Percentiles rank a stretch among this genome's conserved stretches.
Conservation (phyloP, 2,888 invertebrate genomes). For the Lasioglossum villosulum region DNA sequence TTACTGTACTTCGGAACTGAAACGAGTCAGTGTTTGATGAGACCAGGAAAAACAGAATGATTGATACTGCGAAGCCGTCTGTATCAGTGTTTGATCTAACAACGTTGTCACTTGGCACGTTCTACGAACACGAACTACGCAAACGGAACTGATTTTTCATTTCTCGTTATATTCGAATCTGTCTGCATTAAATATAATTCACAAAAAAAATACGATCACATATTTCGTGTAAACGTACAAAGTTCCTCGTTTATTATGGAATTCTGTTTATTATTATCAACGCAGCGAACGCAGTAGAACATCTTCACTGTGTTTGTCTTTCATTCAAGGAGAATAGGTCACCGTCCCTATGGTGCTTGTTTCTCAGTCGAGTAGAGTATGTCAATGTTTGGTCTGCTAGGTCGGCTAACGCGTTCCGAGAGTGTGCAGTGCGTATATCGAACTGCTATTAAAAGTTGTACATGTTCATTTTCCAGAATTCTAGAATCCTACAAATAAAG, state of each 20-base stretch:
- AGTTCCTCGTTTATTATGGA: not conserved
- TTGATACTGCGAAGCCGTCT: not conserved
- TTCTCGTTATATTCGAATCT: not conserved
- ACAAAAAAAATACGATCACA: no score
- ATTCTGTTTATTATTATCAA: not conserved
- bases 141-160: not conserved
- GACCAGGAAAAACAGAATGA: not conserved
- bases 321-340: not conserved
- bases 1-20: not conserved
- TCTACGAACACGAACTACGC: not conserved
- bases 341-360: not conserved
- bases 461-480: no score
- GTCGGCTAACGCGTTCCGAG: not conserved
- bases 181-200: not conserved
- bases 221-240: not conserved
- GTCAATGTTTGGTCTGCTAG: not conserved
- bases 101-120: not conserved
- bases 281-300: not conserved
- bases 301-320: not conserved
- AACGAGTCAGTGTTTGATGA: not conserved
- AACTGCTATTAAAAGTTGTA: not conserved
- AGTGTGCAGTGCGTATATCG: not conserved
- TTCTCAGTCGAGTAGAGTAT: slow-evolving; percentile 1
- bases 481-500: not conserved
- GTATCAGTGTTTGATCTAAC: not conserved